Percentiles rank a stretch among this genome's conserved stretches.
These are phyloP conservation scores for Reinhardtius hippoglossoides DNA, from an alignment of 2,113 vertebrate species.

Conservation along the genomic window DNA sequence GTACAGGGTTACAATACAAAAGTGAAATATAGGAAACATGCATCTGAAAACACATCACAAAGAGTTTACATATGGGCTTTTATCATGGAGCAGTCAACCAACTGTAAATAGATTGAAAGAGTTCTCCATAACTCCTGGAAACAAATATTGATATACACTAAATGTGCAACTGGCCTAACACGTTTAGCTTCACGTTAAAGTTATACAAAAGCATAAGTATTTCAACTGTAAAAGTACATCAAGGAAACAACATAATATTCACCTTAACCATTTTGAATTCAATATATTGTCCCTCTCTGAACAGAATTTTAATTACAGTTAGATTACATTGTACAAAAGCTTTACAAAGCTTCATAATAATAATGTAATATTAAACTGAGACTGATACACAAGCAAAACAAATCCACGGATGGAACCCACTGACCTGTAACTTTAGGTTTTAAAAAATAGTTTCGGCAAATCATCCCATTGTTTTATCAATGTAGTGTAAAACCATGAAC, in stretches of 20 bases:
- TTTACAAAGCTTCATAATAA: slow-evolving; percentile 47
- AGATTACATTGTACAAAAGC: slow-evolving; percentile 57
- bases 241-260: slow-evolving; percentile 44
- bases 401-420: slow-evolving; percentile 21
- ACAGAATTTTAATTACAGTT: slow-evolving; percentile 35
- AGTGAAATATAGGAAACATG: slow-evolving; percentile 53
- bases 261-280: slow-evolving; percentile 41
- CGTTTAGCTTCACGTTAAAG: slow-evolving; percentile 42
- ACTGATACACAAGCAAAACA: slow-evolving; percentile 41
- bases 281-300: slow-evolving; percentile 37
- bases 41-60: slow-evolving; percentile 62
- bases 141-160: slow-evolving; percentile 29
- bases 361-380: slow-evolving; percentile 36
- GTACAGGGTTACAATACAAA: slow-evolving; percentile 34
- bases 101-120: background rate
- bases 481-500: background rate
- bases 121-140: slow-evolving; percentile 11
- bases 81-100: too few relatives aligned
- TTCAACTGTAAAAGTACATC: slow-evolving; percentile 47
- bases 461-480: background rate
- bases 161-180: slow-evolving; percentile 25
- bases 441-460: background rate
- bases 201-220: slow-evolving; percentile 49
- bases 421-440: background rate
- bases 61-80: slow-evolving; percentile 11